Conservation (phyloP, 2,888 invertebrate species). For the Vanessa cardui region DNA sequence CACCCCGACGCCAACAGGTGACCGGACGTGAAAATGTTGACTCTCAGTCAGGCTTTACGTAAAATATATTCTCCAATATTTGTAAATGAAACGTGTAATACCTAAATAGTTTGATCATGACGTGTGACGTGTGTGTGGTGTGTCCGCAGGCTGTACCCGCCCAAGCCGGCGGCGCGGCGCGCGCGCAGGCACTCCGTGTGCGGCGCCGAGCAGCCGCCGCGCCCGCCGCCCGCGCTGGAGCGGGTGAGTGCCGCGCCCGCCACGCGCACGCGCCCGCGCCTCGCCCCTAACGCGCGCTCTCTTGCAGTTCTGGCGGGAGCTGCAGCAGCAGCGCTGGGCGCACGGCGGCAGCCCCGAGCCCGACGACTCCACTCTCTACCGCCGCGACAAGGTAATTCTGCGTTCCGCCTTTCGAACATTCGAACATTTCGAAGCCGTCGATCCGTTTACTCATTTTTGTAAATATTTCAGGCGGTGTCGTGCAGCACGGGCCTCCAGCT, state of each 20-base stretch:
- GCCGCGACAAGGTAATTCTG: conserved; percentile 84
- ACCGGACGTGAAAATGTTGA: too few species aligned
- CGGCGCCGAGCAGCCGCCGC: conserved; percentile 85
- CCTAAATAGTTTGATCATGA: too few species aligned
- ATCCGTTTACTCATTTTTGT: neutral
- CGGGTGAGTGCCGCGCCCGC: conserved; percentile 72
- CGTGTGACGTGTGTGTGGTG: too few species aligned
- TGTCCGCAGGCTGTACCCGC: conserved; percentile 85
- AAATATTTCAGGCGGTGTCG: conserved; percentile 83
- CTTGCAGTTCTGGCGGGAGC: conserved; percentile 87
- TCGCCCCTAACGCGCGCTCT: neutral
- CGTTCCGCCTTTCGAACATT: too few species aligned
- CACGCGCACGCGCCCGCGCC: neutral
- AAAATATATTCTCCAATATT: too few species aligned
- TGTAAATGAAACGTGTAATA: too few species aligned
- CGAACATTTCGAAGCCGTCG: too few species aligned
- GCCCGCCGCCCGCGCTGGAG: conserved; percentile 86
- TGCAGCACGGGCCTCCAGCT: conserved; percentile 89
- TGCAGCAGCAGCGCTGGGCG: conserved; percentile 72
- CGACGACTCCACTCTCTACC: conserved; percentile 82
- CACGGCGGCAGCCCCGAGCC: conserved; percentile 67
- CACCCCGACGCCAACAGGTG: conserved; percentile 58
- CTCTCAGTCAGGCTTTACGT: too few species aligned
- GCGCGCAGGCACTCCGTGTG: conserved; percentile 91
- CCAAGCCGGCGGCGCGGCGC: conserved; percentile 82